Evolutionary conservation across 2,797 vertebrate genomes (phyloP), one percentile per base, ranked within the genome.

Genomic region (Discoglossus pictus): DNA sequence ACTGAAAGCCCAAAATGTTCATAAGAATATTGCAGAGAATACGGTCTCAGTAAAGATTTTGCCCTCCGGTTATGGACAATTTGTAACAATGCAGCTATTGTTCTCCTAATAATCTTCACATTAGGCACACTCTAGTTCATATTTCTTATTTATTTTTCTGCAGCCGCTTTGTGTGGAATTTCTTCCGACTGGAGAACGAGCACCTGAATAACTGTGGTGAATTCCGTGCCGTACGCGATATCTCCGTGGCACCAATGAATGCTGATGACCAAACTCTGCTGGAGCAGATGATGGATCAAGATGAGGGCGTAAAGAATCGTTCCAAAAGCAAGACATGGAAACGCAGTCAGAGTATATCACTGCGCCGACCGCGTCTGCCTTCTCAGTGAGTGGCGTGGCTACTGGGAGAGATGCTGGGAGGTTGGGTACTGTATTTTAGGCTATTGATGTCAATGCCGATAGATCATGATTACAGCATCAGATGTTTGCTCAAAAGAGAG

Each of bases 261-360:
- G 94, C 95, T 0, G 97, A 99, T 1, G 95, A 98, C 82, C 94
- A 98, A 84, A 98, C 95, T 0, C 88, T 98, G 44, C 87, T 98
- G 77, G 97, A 99, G 75, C 95, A 96, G 86, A 98, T 98, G 94
- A 98, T 99, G 96, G 97, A 99, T 87, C 96, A 96, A 86, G 95
- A 98, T 13, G 97, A 98, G 0, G 97, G 97, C 0, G 97, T 99
- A 1, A 83, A 93, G 23, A 98, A 99, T 86, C 90, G 96, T 16
- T 92, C 92, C 78, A 98, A 97, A 80, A 97, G 93, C 84, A 95
- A 93, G 78, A 89, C 79, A 62, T 98, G 95, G 95, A 99, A 97
- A 77, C 90, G 93, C 69, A 96, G 91, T 85, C 96, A 97, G 86
- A 97, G 94, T 74, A 89, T 99, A 82, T 93, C 94, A 59, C 84